Percentiles rank a stretch among this genome's conserved stretches.
Evolutionary conservation across 1,140 invertebrate species (phyloP).

Genomic region (Pseudomyrmex pallidus): DNA sequence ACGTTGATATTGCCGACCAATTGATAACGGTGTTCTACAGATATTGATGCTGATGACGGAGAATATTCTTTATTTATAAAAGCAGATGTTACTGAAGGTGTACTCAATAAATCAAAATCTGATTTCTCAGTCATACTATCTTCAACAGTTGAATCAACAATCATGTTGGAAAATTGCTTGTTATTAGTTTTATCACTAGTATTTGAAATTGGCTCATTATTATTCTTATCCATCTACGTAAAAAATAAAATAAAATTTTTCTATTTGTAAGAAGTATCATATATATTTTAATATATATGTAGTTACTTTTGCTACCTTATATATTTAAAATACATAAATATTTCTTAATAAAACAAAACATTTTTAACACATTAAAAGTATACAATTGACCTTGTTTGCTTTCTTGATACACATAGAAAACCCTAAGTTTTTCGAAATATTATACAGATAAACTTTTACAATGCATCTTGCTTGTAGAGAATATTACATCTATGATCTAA

Average conservation of each 20-base stretch:
- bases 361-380: no score
- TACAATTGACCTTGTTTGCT: no score
- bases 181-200: slow-evolving; percentile 4
- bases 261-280: no score
- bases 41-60: not conserved
- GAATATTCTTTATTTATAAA: not conserved
- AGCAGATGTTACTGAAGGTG: not conserved
- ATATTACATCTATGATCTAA: not conserved
- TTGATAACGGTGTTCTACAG: slow-evolving; percentile 3
- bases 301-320: not conserved
- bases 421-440: not conserved
- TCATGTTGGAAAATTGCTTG: not conserved
- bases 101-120: not conserved
- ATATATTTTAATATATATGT: not conserved
- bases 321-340: not conserved
- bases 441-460: not conserved
- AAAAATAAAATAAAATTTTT: not conserved
- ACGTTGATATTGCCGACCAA: slow-evolving; percentile 57
- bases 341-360: not conserved
- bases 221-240: not conserved
- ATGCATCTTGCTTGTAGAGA: not conserved
- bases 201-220: not conserved
- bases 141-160: not conserved
- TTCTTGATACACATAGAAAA: no score
- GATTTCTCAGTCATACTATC: not conserved